Evolutionary conservation across 2,888 invertebrate genomes (phyloP), one percentile per base, ranked within the genome.

Genomic region (Amitus sp.): DNA sequence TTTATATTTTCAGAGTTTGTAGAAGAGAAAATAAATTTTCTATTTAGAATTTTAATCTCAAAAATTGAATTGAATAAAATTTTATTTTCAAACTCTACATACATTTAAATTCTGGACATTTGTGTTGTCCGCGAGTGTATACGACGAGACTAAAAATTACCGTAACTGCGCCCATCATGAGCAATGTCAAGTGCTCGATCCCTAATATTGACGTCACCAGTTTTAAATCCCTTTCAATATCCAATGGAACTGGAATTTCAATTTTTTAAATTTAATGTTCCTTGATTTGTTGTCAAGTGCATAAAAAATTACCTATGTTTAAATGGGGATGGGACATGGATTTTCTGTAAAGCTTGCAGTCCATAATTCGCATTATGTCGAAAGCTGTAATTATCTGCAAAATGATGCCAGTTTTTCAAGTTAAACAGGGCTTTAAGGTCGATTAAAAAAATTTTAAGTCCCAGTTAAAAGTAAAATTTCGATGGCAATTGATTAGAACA

Each of bases 201-300:
- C 78, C 77, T n/a, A 82, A 71, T 23, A 81, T 78, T 10, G 79
- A 80, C 7, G 75, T 79, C 74, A 82, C 80, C 39, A 82, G 65
- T 53, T 80, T 82, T 12, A 82, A 61, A 55, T 82, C 81, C 33
- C 80, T 75, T 50, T 79, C 78, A 2, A 79, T 70, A 13, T 74
- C 71, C 7, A 65, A n/a, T 2, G 79, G 72, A 12, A 79, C 78
- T 78, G 58, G 43, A 48, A 40, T 34, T 28, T 34, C 27, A 19
- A 10, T 39, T 30, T 3, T 23, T n/a, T n/a, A n/a, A 23, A 23
- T 10, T 10, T 30, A 30, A 2, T 30, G 30, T 30, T 17, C 18
- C 2, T 46, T 2, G 1, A 42, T 42, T 37, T 2, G 37, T 13
- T 15, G 5, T 37, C 2, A 40, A 40, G 40, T n/a, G n/a, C n/a